A percentile compares a stretch with the other conserved stretches of the same genome.
phyloP scores from a whole-genome alignment of 2,113 vertebrate species.

The Talpa occidentalis region DNA sequence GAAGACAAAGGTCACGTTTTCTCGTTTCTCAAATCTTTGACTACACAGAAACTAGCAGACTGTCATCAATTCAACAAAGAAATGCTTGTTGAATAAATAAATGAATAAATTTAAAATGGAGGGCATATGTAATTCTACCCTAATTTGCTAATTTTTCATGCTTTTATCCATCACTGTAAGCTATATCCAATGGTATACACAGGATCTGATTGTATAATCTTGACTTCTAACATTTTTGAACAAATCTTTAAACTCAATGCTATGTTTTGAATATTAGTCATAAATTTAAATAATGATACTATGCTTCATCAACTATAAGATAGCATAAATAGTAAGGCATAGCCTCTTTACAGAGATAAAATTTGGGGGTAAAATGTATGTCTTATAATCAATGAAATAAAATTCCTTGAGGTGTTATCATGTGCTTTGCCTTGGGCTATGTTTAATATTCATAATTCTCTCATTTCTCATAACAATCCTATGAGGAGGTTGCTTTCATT shows the following conservation, averaged over 20 bases:
- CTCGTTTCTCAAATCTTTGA: background rate
- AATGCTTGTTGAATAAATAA: background rate
- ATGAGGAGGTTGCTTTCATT: background rate
- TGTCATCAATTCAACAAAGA: background rate
- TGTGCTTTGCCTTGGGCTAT: background rate
- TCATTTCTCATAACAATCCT: background rate
- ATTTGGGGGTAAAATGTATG: background rate
- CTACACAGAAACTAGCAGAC: background rate
- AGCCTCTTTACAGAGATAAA: background rate
- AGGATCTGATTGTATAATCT: background rate
- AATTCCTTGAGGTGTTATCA: background rate
- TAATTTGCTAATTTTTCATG: background rate
- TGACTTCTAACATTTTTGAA: slow-evolving; percentile 1
- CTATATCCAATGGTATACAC: background rate
- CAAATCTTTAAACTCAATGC: background rate
- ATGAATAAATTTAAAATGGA: background rate
- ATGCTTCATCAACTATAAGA: slow-evolving; percentile 9
- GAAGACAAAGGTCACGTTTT: background rate
- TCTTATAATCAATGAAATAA: slow-evolving; percentile 17
- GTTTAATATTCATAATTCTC: slow-evolving; percentile 47
- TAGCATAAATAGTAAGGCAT: background rate
- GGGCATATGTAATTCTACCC: background rate
- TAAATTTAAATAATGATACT: background rate
- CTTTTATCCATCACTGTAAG: background rate
- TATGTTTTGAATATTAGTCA: background rate